Conservation (phyloP, 1,140 invertebrate genomes). For the Antheraea mylitta region DNA sequence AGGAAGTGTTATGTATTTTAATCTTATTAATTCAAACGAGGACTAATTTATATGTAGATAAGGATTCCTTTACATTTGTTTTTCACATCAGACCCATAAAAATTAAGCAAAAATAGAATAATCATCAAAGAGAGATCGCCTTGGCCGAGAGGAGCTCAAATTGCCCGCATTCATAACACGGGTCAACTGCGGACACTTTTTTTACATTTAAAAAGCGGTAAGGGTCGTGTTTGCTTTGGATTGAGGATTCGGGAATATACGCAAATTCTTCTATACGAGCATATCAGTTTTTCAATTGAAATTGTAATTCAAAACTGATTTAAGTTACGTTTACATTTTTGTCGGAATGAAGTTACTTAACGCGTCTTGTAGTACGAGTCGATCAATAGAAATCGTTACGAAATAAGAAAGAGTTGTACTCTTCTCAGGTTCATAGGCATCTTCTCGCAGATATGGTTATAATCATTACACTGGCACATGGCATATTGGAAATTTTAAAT, state of each 20-base stretch:
- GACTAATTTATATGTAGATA: neutral
- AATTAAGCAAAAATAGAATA: neutral
- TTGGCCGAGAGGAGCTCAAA: neutral
- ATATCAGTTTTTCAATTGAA: neutral
- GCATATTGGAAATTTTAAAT: no score
- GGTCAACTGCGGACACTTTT: neutral
- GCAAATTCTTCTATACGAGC: neutral
- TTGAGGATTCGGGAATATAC: neutral
- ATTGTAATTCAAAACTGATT: no score
- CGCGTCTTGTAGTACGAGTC: no score
- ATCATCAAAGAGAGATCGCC: neutral
- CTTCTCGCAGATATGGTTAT: no score
- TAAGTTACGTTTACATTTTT: no score
- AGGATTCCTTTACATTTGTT: neutral
- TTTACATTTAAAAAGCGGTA: neutral
- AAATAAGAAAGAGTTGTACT: no score
- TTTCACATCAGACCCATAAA: neutral
- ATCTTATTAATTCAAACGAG: neutral
- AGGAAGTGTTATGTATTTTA: no score
- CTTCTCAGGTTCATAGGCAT: no score
- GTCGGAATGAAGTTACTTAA: no score
- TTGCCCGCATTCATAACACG: slow-evolving; percentile 1
- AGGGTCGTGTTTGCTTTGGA: neutral
- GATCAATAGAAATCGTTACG: no score
- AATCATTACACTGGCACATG: no score